Base-by-base conservation (phyloP, 2,797 vertebrate species). In the Borostomias antarcticus region DNA sequence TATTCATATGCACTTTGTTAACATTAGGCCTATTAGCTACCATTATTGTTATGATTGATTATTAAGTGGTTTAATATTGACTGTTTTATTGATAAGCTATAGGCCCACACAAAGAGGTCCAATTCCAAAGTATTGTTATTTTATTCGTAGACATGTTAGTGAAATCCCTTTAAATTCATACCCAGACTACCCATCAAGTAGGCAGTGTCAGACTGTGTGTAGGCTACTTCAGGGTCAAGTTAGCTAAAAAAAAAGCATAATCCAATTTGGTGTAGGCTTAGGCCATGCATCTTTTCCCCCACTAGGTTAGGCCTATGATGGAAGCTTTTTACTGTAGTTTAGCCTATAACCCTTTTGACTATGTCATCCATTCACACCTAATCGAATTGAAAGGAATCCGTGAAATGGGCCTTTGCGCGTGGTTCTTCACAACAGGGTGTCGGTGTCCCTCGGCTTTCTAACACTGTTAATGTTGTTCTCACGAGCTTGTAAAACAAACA, bases 401-500 rank as follows among this genome's bases (percentile, higher is more conserved):
- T 76, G 57, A 56, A 68, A 15, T 57, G 33, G n/a, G n/a, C n/a
- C n/a, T n/a, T n/a, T 67, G 64, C 63, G 65, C 57, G 64, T 50
- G 54, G 40, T 11, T 81, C 82, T 62, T 85, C 81, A 56, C 89
- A 74, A 70, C 66, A 29, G 80, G 86, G 79, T 78, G 80, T 63
- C 79, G 53, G 77, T 70, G 77, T 69, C 83, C 86, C 76, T 64
- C 80, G 50, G 81, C 65, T 82, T 89, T 80, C 64, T 86, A 82
- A 86, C 83, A 77, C 71, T 66, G 72, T 81, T 75, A 66, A 78
- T 77, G 81, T 84, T 88, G 82, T 89, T 90, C 84, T 88, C 85
- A 89, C 75, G 62, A 59, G 68, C 60, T 66, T 83, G 78, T 85
- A 87, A 91, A 88, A 87, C 89, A 88, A 92, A 91, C 88, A 87